Evolutionary conservation across 2,888 invertebrate species (phyloP).

Genomic region (Phalera bucephala): DNA sequence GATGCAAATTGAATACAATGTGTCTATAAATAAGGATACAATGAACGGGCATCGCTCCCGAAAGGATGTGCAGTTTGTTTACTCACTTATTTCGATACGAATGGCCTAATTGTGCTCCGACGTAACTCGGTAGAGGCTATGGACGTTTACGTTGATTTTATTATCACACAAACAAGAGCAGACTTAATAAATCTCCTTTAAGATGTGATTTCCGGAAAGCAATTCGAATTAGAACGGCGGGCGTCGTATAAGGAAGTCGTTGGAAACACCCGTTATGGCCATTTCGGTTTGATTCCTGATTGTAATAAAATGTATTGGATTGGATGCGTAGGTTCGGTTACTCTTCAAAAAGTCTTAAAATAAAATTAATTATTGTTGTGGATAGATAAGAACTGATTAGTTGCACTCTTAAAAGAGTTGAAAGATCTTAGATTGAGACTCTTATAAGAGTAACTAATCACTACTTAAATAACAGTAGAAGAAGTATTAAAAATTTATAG

Average conservation of each 20-base stretch:
- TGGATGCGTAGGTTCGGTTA: no score
- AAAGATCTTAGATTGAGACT: no score
- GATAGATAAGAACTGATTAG: no score
- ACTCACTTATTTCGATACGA: constrained; percentile 56
- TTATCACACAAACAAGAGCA: constrained; percentile 58
- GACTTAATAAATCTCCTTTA: constrained; percentile 61
- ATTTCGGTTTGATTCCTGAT: constrained; percentile 31
- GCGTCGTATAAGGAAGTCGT: constrained; percentile 55
- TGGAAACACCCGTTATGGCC: constrained; percentile 53
- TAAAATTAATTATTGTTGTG: no score
- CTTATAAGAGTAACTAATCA: no score
- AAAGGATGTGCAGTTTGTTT: constrained; percentile 70
- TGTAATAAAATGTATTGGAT: no score
- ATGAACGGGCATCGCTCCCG: constrained; percentile 57
- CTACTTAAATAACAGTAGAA: no score
- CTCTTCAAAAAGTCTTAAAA: no score
- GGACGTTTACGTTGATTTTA: constrained; percentile 60
- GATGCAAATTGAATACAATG: constrained; percentile 20
- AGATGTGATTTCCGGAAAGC: constrained; percentile 61
- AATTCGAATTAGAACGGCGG: constrained; percentile 54
- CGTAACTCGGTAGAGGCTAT: constrained; percentile 60
- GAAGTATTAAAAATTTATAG: no score
- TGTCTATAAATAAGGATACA: constrained; percentile 37
- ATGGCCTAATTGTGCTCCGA: constrained; percentile 57
- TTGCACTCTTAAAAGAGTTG: no score